Conservation (phyloP, 2,797 vertebrate genomes). For the Echiichthys vipera region DNA sequence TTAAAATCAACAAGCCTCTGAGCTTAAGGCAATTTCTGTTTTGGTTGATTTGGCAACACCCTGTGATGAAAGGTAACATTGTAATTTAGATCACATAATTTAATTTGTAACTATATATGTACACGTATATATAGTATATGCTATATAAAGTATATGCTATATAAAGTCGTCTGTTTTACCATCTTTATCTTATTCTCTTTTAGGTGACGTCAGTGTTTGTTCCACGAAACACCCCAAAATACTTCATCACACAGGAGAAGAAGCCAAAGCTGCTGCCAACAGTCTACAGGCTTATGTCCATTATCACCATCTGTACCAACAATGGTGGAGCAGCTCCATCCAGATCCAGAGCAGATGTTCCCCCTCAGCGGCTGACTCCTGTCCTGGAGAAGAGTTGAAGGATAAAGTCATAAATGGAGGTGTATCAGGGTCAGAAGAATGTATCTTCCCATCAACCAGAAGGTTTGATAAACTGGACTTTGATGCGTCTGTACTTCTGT, state of each 20-base stretch:
- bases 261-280: conserved; percentile 74
- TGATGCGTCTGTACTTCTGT: conserved; percentile 84
- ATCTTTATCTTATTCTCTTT: neutral
- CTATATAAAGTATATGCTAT: neutral
- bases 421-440: fast-evolving
- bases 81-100: neutral
- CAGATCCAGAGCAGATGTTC: neutral
- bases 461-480: conserved; percentile 3
- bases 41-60: neutral
- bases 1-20: too few relatives aligned
- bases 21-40: too few relatives aligned
- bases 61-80: neutral
- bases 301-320: conserved; percentile 88
- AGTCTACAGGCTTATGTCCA: conserved; percentile 89
- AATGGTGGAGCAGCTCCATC: conserved; percentile 87
- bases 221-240: conserved; percentile 71
- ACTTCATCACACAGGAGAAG: conserved; percentile 67
- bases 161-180: too few relatives aligned
- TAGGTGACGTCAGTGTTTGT: conserved; percentile 75
- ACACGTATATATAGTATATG: neutral
- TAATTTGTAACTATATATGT: neutral
- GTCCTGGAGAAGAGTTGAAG: neutral
- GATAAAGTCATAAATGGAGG: neutral
- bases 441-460: fast-evolving
- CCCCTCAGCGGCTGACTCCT: neutral